Evolutionary conservation across 1,140 invertebrate species (phyloP).

Genomic region (Myzus persicae): DNA sequence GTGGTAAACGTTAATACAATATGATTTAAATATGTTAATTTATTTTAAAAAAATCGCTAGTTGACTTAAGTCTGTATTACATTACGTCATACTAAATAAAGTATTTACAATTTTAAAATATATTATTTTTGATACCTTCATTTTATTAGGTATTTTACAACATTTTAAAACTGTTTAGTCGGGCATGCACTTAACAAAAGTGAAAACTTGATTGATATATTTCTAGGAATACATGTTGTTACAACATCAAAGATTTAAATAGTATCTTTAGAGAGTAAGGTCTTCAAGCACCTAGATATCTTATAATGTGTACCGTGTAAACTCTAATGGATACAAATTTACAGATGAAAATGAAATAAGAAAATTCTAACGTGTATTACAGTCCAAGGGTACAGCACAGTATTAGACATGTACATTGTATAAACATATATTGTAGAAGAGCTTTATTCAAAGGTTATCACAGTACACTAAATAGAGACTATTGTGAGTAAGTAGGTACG

Average conservation of each 20-base stretch:
- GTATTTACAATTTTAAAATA: background rate
- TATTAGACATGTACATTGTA: background rate
- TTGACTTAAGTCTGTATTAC: too few relatives aligned
- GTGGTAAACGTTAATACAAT: background rate
- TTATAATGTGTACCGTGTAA: background rate
- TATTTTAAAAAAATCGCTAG: too few relatives aligned
- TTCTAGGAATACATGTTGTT: background rate
- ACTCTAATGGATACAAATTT: background rate
- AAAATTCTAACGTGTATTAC: background rate
- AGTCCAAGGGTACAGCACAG: background rate
- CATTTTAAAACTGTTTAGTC: background rate
- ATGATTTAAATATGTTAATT: background rate
- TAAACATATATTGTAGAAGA: background rate
- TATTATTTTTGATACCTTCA: background rate
- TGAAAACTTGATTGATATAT: background rate
- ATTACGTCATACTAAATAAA: background rate
- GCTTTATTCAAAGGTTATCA: slow-evolving; percentile 22
- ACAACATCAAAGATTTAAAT: background rate
- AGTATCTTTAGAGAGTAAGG: background rate
- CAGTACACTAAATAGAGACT: background rate
- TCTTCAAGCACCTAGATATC: background rate
- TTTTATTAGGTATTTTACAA: background rate
- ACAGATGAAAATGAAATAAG: background rate
- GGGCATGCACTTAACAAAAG: background rate
- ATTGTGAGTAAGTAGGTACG: slow-evolving; percentile 3